Evolutionary conservation across 2,113 vertebrate genomes (phyloP).

Genomic region (Bostrychus sinensis): DNA sequence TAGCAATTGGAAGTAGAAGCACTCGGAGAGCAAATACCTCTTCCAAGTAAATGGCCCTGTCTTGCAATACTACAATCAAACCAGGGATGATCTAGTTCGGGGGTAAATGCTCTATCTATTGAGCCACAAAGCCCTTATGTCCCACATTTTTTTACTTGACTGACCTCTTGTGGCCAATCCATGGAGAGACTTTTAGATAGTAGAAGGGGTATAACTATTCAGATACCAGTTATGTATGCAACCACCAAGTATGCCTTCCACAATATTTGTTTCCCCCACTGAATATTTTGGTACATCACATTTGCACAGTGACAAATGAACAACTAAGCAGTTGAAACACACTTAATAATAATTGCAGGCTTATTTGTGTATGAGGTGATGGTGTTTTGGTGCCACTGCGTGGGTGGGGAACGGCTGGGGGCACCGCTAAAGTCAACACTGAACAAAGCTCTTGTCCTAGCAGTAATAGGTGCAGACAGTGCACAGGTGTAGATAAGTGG

Average conservation of each 20-base stretch:
- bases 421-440: conserved; percentile 2
- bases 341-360: conserved; percentile 8
- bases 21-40: too few relatives aligned
- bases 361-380: not conserved
- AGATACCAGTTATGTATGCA: too few relatives aligned
- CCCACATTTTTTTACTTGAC: too few relatives aligned
- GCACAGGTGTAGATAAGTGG: conserved; percentile 15
- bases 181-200: too few relatives aligned
- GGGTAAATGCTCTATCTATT: too few relatives aligned
- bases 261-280: not conserved
- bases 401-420: not conserved
- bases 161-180: too few relatives aligned
- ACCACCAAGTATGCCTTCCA: not conserved
- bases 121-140: too few relatives aligned
- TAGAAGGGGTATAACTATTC: too few relatives aligned
- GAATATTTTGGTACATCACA: not conserved
- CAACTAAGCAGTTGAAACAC: not conserved
- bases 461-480: conserved; percentile 16
- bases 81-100: too few relatives aligned
- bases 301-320: not conserved
- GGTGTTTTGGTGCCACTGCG: not conserved
- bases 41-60: too few relatives aligned
- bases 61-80: too few relatives aligned
- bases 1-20: too few relatives aligned
- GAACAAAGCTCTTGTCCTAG: not conserved